A percentile compares a stretch with the other conserved stretches of the same genome.
Evolutionary conservation across 1,140 invertebrate species (phyloP).

Genomic region (Drosophila biarmipes): DNA sequence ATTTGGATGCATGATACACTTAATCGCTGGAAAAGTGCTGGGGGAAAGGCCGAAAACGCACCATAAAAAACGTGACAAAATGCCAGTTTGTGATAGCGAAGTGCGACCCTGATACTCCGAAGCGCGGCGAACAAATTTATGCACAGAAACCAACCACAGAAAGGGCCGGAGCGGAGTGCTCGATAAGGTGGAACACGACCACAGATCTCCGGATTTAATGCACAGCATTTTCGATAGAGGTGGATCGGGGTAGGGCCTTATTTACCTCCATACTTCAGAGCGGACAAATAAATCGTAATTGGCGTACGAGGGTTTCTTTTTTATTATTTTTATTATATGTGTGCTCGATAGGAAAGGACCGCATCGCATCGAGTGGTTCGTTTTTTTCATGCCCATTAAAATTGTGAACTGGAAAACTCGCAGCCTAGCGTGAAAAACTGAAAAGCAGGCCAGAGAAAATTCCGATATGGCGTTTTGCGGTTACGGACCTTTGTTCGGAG

Average conservation of each 20-base stretch:
- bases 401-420: conserved; percentile 61
- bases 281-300: conserved; percentile 81
- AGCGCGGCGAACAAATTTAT: conserved; percentile 48
- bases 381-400: conserved; percentile 75
- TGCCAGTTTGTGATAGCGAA: conserved; percentile 65
- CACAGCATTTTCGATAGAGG: conserved; percentile 26
- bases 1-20: conserved; percentile 75
- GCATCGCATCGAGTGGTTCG: conserved; percentile 37
- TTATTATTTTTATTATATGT: conserved; percentile 40
- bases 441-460: conserved; percentile 37
- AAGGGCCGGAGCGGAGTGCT: conserved; percentile 15
- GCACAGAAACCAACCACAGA: conserved; percentile 50
- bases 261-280: conserved; percentile 72
- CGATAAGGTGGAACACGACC: conserved; percentile 65
- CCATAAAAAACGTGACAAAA: conserved; percentile 77
- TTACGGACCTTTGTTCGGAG: conserved; percentile 55
- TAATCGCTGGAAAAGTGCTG: conserved; percentile 69
- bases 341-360: conserved; percentile 20
- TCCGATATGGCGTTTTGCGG: conserved; percentile 36
- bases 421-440: conserved; percentile 58
- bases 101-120: conserved; percentile 52
- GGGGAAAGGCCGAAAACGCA: conserved; percentile 22
- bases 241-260: conserved; percentile 38
- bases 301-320: conserved; percentile 72
- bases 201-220: conserved; percentile 46